Base-by-base conservation (phyloP, 2,113 vertebrate species). In the Aegypius monachus region DNA sequence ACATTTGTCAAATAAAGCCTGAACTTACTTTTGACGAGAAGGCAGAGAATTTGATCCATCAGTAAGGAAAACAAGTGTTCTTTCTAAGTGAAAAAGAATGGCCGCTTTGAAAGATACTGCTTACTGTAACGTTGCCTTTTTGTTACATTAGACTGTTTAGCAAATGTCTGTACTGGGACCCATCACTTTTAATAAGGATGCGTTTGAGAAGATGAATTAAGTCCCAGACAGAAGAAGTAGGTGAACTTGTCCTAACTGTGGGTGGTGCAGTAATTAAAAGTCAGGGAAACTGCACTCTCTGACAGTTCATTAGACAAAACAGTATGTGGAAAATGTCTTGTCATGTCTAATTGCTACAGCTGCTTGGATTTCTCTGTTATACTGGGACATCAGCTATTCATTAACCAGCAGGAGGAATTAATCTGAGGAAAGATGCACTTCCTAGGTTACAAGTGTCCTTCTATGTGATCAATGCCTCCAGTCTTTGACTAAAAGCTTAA, bases 251-350 rank as follows among this genome's bases (percentile, higher is more conserved):
- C 62, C 56, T 77, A 82, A 70, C 96, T 75, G 83, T 93, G 90
- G 87, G 93, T 85, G 89, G 80, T 61, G 16, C 42, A 88, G 78
- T 95, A 94, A 96, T 97, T 96, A 97, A 94, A 96, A 93, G 68
- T 86, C 92, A 85, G 43, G 36, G 61, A 84, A 55, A 42, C 11
- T 40, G 36, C 32, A 55, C 42, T 48, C 7, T 84, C 43, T 85
- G 94, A 96, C 92, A 97, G 86, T 90, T 97, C 96, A 91, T 97
- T 97, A 97, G 92, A 96, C 86, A 94, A 92, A 97, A 95, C 91
- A 92, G 86, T 97, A 88, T 94, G 96, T 90, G 67, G 94, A 96
- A 89, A 97, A 96, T 95, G 67, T 88, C 81, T 93, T 95, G 89
- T 94, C 93, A 81, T 90, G 58, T 96, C 92, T 97, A 83, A 96